phyloP scores from a whole-genome alignment of 2,797 vertebrate species.

The Staurois parvus region DNA sequence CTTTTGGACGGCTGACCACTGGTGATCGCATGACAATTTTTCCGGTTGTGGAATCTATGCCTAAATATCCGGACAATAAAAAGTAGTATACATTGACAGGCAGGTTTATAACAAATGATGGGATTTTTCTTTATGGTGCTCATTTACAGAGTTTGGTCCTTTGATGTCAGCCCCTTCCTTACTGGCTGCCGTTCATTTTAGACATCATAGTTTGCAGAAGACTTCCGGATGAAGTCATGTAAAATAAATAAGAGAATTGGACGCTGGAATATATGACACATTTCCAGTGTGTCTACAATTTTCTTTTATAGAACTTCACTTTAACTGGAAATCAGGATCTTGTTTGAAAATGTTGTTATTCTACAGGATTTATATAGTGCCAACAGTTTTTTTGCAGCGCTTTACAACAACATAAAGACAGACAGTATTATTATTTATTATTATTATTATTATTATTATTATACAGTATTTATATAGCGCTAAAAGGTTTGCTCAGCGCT shows the following conservation, averaged over 20 bases:
- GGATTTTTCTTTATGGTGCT: not conserved
- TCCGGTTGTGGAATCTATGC: not conserved
- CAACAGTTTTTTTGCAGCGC: no score
- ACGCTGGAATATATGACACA: not conserved
- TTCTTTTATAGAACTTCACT: no score
- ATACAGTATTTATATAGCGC: no score
- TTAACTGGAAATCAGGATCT: no score
- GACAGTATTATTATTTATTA: no score
- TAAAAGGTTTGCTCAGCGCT: no score
- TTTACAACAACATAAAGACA: no score
- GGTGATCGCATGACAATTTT: not conserved
- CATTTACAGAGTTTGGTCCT: not conserved
- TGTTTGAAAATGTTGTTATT: no score
- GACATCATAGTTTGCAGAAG: constrained; percentile 8
- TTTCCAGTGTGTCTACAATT: not conserved
- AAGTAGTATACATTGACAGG: not conserved
- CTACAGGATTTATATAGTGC: no score
- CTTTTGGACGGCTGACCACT: not conserved
- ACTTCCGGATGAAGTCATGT: constrained; percentile 25
- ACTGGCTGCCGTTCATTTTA: not conserved
- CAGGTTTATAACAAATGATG: not conserved
- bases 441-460: no score
- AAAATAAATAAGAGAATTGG: not conserved
- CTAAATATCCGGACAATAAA: no score
- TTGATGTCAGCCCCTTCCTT: constrained; percentile 14